Conservation (phyloP, 1,140 invertebrate genomes). For the Pseudachorutes palmiensis region DNA sequence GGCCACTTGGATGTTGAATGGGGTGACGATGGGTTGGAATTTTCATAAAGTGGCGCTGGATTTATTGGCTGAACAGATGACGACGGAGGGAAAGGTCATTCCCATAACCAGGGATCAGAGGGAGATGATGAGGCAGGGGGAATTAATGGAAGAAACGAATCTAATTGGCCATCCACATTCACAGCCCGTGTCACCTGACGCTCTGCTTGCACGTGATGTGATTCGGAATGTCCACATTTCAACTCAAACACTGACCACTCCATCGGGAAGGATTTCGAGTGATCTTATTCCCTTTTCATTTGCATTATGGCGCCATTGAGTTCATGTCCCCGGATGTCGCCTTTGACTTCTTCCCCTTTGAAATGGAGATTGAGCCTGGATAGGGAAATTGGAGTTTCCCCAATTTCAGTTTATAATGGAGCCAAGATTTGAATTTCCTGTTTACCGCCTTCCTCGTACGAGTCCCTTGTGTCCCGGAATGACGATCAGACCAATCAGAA, state of each 20-base stretch:
- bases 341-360: not conserved
- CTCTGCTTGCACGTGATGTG: not conserved
- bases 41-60: not conserved
- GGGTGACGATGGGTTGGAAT: not conserved
- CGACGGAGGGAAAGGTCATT: not conserved
- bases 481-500: not conserved
- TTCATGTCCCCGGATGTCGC: too few species aligned
- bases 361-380: conserved; percentile 18
- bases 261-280: not conserved
- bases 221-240: not conserved
- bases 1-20: not conserved
- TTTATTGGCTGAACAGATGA: not conserved
- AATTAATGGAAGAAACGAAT: not conserved
- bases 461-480: conserved; percentile 18
- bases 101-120: not conserved
- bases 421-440: conserved; percentile 28
- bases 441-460: conserved; percentile 26
- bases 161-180: not conserved
- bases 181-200: not conserved
- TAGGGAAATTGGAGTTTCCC: conserved; percentile 36
- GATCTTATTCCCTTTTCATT: not conserved
- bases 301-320: not conserved
- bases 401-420: conserved; percentile 26
- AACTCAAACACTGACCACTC: not conserved
- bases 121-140: not conserved